Conservation (phyloP, 2,113 vertebrate species). For the Sorex araneus region DNA sequence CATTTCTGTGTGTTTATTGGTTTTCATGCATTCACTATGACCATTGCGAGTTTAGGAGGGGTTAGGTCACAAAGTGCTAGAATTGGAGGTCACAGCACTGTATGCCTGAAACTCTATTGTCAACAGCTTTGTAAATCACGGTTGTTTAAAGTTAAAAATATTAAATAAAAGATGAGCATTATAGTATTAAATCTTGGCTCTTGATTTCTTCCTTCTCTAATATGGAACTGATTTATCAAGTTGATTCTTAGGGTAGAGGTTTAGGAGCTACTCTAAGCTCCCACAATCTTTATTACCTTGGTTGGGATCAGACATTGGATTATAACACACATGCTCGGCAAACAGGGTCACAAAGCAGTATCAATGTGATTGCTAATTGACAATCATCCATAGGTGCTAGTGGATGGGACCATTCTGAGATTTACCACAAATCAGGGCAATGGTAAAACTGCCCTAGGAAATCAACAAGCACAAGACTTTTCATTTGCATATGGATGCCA, state of each 20-base stretch:
- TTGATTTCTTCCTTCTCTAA: too few relatives aligned
- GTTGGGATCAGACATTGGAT: neutral
- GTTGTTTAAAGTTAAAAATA: too few relatives aligned
- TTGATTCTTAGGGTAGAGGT: neutral
- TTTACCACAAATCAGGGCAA: neutral
- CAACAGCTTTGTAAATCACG: too few relatives aligned
- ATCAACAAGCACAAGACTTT: neutral
- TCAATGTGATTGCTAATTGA: neutral
- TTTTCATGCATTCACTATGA: neutral
- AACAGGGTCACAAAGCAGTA: neutral
- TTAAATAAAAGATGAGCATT: too few relatives aligned
- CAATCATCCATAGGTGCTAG: neutral
- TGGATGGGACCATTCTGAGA: neutral
- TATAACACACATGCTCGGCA: neutral
- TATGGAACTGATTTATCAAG: neutral
- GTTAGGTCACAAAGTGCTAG: too few relatives aligned
- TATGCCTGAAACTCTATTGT: too few relatives aligned
- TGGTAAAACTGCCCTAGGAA: neutral
- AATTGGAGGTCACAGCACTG: too few relatives aligned
- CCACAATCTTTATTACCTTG: conserved; percentile 15
- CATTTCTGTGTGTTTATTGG: neutral
- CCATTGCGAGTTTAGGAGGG: neutral
- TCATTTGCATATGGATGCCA: neutral
- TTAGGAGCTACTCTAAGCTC: neutral
- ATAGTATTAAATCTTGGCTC: too few relatives aligned